phyloP scores from a whole-genome alignment of 2,797 vertebrate genomes.

The Sparidentex hasta region DNA sequence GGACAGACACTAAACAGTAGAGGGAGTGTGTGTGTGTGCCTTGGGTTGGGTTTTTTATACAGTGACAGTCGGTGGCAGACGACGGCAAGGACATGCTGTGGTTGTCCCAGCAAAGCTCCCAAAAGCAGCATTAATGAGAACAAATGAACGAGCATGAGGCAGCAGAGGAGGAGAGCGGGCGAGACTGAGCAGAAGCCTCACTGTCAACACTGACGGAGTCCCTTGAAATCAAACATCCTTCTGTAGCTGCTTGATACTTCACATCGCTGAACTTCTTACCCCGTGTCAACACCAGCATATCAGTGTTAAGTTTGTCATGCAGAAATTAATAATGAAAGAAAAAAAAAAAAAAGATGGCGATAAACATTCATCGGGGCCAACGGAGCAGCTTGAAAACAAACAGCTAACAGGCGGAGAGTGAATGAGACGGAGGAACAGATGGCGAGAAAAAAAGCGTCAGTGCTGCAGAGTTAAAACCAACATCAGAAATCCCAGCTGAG shows the following conservation, averaged over 20 bases:
- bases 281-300: slow-evolving; percentile 22
- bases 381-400: slow-evolving; percentile 69
- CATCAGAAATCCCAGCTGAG: slow-evolving; percentile 69
- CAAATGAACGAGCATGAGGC: slow-evolving; percentile 25
- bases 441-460: slow-evolving; percentile 69
- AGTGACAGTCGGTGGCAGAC: slow-evolving; percentile 34
- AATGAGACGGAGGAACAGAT: slow-evolving; percentile 69
- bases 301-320: slow-evolving; percentile 41
- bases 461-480: slow-evolving; percentile 64
- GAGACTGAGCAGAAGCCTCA: slow-evolving; percentile 25
- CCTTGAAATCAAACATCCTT: slow-evolving; percentile 30
- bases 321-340: slow-evolving; percentile 38
- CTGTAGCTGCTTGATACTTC: slow-evolving; percentile 9
- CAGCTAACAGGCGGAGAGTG: slow-evolving; percentile 62
- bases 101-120: slow-evolving; percentile 46
- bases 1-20: background rate
- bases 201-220: slow-evolving; percentile 43
- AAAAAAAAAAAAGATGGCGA: slow-evolving; percentile 29
- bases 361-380: slow-evolving; percentile 37
- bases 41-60: slow-evolving; percentile 32
- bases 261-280: slow-evolving; percentile 19
- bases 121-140: slow-evolving; percentile 47
- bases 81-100: slow-evolving; percentile 39
- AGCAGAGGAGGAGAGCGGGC: slow-evolving; percentile 12
- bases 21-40: background rate